Conservation (phyloP, 2,888 invertebrate genomes). For the Conchocele bisecta region DNA sequence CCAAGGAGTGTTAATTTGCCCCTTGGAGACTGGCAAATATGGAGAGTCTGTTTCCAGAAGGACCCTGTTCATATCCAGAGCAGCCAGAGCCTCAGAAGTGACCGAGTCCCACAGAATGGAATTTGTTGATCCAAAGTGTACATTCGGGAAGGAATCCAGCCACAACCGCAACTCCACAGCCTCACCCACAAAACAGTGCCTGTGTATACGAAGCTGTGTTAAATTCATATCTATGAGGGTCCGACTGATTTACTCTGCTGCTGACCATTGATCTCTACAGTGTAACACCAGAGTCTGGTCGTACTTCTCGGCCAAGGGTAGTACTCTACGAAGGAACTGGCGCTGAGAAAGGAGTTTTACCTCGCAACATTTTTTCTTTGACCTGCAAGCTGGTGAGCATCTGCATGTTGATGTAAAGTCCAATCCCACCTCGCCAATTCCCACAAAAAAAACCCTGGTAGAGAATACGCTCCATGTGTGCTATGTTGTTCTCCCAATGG, state of each 20-base stretch:
- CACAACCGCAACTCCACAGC: background rate
- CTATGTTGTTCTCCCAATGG: background rate
- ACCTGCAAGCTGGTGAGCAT: background rate
- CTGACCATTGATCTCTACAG: slow-evolving; percentile 7
- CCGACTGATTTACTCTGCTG: background rate
- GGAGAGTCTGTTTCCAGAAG: background rate
- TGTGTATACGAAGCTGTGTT: background rate
- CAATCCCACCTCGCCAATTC: slow-evolving; percentile 2
- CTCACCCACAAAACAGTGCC: background rate
- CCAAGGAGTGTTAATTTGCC: no score
- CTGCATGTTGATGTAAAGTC: background rate
- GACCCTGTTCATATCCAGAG: background rate
- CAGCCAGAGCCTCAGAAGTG: background rate
- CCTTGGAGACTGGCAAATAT: no score
- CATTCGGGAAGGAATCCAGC: slow-evolving; percentile 2
- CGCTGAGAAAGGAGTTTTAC: background rate
- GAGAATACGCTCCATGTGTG: background rate
- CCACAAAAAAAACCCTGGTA: background rate
- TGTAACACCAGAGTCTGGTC: slow-evolving; percentile 4
- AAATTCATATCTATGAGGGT: background rate
- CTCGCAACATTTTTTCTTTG: background rate
- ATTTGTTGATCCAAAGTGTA: background rate
- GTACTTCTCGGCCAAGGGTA: background rate
- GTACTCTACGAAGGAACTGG: slow-evolving; percentile 1
- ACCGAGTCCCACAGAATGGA: background rate